phyloP scores from a whole-genome alignment of 2,113 vertebrate species.

The Microtus oregoni region DNA sequence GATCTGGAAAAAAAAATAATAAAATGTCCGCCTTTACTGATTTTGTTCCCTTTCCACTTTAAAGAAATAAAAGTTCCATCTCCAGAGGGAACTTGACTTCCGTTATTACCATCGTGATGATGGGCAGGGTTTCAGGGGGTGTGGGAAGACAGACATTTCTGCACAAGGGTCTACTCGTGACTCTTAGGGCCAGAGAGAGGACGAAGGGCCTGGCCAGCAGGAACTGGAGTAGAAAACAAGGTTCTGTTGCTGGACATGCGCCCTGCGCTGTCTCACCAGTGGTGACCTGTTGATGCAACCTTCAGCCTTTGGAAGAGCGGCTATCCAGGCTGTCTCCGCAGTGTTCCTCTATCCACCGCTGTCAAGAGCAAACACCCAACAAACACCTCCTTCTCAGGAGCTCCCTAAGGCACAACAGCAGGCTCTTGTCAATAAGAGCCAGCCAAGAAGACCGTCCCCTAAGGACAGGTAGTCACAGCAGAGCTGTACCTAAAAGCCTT shows the following conservation, averaged over 20 bases:
- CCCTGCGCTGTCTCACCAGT: background rate
- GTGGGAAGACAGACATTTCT: constrained; percentile 19
- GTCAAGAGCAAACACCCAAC: background rate
- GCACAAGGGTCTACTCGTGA: background rate
- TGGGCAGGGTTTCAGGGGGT: background rate
- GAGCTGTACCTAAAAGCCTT: background rate
- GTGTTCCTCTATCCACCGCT: background rate
- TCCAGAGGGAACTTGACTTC: constrained; percentile 59
- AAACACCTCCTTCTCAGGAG: background rate
- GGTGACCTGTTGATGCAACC: background rate
- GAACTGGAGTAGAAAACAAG: background rate
- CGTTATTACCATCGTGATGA: constrained; percentile 32
- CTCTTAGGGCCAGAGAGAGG: background rate
- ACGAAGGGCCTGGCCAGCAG: background rate
- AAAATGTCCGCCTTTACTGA: constrained; percentile 14
- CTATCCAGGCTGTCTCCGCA: background rate
- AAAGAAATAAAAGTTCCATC: constrained; percentile 15
- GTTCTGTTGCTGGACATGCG: background rate
- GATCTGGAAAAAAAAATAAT: background rate
- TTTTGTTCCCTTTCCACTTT: constrained; percentile 22
- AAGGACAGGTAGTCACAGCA: background rate
- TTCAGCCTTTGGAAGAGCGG: background rate
- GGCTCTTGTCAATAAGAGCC: background rate
- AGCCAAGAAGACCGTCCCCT: background rate
- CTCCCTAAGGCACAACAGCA: background rate